Evolutionary conservation across 2,888 invertebrate genomes (phyloP).

Genomic region (Phragmatobia fuliginosa): DNA sequence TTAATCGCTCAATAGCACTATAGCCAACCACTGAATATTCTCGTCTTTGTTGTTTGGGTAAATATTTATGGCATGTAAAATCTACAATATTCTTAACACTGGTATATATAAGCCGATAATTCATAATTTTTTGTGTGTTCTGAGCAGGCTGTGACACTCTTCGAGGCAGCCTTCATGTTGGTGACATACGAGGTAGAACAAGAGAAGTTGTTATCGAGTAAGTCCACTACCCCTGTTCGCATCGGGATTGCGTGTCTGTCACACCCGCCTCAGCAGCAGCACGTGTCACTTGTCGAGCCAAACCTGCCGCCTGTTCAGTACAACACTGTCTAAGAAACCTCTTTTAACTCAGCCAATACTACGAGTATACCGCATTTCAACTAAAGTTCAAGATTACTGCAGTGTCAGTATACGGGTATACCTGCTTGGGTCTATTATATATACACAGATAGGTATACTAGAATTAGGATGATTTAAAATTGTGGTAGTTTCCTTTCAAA

Average conservation of each 20-base stretch:
- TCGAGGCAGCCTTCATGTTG: constrained; percentile 69
- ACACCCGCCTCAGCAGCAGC: constrained; percentile 36
- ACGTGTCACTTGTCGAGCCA: constrained; percentile 43
- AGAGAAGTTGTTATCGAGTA: constrained; percentile 46
- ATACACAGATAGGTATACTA: background rate
- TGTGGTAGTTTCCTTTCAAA: constrained; percentile 5
- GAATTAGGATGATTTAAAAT: constrained; percentile 3
- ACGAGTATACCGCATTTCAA: background rate
- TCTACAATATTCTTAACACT: background rate
- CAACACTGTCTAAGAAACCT: constrained; percentile 17
- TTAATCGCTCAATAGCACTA: background rate
- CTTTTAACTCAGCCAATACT: background rate
- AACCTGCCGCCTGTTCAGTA: constrained; percentile 24
- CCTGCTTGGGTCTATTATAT: no score
- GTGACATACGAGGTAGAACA: constrained; percentile 66
- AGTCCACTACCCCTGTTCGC: constrained; percentile 54
- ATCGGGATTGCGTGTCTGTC: constrained; percentile 63
- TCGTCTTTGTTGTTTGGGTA: no score
- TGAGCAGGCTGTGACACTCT: constrained; percentile 71
- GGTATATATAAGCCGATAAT: background rate
- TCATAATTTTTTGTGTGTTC: background rate
- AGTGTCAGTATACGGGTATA: background rate
- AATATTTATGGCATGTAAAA: background rate
- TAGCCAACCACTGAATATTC: no score
- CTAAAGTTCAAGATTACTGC: background rate